phyloP scores from a whole-genome alignment of 1,140 invertebrate genomes.

The Heliconius melpomene region DNA sequence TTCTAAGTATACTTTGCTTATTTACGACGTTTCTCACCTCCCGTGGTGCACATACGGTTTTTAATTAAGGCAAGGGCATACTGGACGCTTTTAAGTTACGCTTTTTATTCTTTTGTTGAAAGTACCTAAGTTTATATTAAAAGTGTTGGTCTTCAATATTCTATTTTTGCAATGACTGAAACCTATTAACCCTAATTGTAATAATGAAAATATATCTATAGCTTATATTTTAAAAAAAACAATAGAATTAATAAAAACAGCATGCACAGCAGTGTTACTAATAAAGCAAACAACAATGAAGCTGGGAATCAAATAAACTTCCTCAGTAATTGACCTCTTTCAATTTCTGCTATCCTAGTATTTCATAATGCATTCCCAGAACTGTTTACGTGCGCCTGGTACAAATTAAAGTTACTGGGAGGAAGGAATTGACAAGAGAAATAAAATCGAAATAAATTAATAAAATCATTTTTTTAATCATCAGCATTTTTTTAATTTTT shows the following conservation, averaged over 20 bases:
- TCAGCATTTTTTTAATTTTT: no score
- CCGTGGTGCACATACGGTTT: slow-evolving; percentile 48
- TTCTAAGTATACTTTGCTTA: slow-evolving; percentile 73
- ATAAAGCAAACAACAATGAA: slow-evolving; percentile 1
- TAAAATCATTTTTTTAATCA: no score
- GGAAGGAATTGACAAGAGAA: neutral
- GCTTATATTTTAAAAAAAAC: neutral
- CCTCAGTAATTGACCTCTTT: neutral
- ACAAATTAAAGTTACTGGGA: neutral
- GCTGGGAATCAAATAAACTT: neutral
- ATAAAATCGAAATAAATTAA: no score
- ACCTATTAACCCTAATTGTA: neutral
- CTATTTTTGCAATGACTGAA: neutral
- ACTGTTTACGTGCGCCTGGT: slow-evolving; percentile 18
- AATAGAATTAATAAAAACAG: neutral
- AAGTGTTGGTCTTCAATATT: neutral
- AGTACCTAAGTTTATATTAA: neutral
- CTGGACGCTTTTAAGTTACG: slow-evolving; percentile 18
- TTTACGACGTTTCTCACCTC: slow-evolving; percentile 67
- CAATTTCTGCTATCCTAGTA: slow-evolving; percentile 23
- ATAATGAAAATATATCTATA: neutral
- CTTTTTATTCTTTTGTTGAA: neutral
- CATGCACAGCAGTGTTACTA: neutral
- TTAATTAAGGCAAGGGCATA: slow-evolving; percentile 48
- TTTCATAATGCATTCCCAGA: slow-evolving; percentile 7